Evolutionary conservation across 2,113 vertebrate species (phyloP), one percentile per base, ranked within the genome.

Genomic region (Labrus mixtus): DNA sequence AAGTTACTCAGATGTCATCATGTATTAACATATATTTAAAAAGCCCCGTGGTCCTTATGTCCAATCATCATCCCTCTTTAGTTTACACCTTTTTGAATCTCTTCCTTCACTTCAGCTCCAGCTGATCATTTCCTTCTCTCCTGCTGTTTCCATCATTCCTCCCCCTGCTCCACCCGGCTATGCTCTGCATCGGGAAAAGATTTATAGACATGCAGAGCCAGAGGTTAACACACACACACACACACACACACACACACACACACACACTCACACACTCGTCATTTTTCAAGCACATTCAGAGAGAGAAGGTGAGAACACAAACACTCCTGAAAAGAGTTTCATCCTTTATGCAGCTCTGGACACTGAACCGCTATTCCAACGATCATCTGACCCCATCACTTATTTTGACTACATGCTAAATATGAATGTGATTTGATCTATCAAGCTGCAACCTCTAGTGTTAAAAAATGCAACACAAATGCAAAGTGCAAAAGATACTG

Each of bases 181-280:
- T 36, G 63, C 71, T 69, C 78, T 82, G 70, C 75, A 75, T 69
- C 37, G 23, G 61, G 68, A 79, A 83, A 67, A 68, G 62, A 87
- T 85, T 61, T 74, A 62, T 20, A 73, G 61, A 64, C 77, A 41
- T 19, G 36, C 66, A 76, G 54, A 65, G 63, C 53, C 66, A 64
- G 79, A 53, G 36, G 55, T 64, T 46, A 68, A 55, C 25, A 25
- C 25, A 25, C 25, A 25, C 25, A 25, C 3, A 3, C 25, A 25
- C 25, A 25, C 25, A 25, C 25, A 25, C 25, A 25, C 25, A 25
- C 25, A 25, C 25, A 25, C 25, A 25, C 25, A 25, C 25, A 25
- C 25, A 25, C 25, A 25, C 25, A 25, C 25, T 2, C 25, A 25
- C 25, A 25, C 59, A 45, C 37, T n/a, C n/a, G n/a, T n/a, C n/a